Evolutionary conservation across 2,888 invertebrate species (phyloP).

Genomic region (Lasius fuliginosus): DNA sequence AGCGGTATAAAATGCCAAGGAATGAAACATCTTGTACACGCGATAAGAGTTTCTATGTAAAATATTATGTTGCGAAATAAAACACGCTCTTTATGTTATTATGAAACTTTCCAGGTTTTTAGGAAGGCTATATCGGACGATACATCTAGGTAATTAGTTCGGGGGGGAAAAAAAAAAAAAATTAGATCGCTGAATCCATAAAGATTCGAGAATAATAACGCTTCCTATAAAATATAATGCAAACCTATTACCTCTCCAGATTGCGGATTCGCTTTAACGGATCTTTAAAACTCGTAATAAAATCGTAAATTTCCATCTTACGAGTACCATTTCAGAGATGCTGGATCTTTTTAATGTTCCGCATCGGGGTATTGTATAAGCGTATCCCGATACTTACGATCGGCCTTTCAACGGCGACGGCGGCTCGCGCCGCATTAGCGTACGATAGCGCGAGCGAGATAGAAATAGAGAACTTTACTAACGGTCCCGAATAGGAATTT

Average conservation of each 20-base stretch:
- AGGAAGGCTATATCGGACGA: constrained; percentile 5
- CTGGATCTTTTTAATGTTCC: background rate
- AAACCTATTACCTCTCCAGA: background rate
- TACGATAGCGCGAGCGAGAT: constrained; percentile 30
- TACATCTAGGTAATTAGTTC: constrained; percentile 6
- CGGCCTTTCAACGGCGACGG: constrained; percentile 19
- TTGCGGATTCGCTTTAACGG: background rate
- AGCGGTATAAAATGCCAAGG: constrained; percentile 44
- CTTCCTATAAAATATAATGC: constrained; percentile 25
- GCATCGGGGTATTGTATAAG: constrained; percentile 4
- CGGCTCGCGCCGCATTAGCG: constrained; percentile 19
- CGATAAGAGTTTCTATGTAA: constrained; percentile 5
- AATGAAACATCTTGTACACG: constrained; percentile 30
- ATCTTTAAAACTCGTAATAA: background rate
- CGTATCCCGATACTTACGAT: constrained; percentile 26
- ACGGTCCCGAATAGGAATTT: constrained; percentile 58
- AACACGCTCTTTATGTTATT: background rate
- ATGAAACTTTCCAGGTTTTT: constrained; percentile 6
- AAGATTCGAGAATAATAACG: constrained; percentile 30
- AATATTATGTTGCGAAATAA: constrained; percentile 33
- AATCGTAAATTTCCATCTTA: constrained; percentile 7
- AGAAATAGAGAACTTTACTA: constrained; percentile 51
- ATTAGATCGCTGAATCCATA: constrained; percentile 20
- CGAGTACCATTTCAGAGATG: constrained; percentile 22
- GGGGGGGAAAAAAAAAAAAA: background rate